A percentile compares a stretch with the other conserved stretches of the same genome.
These are phyloP conservation scores for Ailurus styani DNA, from an alignment of 2,113 vertebrate genomes.

Conservation along the genomic window DNA sequence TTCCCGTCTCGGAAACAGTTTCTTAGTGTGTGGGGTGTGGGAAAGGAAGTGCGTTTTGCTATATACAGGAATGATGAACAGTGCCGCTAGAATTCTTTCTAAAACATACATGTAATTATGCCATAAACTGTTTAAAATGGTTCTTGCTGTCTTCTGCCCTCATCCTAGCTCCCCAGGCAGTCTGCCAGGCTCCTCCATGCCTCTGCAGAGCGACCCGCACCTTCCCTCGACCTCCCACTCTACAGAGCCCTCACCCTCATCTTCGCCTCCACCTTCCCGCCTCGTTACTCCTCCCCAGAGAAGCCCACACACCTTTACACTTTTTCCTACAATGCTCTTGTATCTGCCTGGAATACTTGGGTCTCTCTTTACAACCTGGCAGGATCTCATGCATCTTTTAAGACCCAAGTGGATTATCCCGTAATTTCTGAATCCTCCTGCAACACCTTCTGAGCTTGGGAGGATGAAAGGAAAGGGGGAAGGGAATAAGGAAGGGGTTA, in stretches of 20 bases:
- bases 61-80: background rate
- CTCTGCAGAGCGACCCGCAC: too few relatives aligned
- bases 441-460: background rate
- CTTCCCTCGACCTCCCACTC: background rate
- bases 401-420: background rate
- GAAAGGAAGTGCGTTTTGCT: background rate
- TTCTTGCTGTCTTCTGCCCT: background rate
- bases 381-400: background rate
- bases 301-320: background rate
- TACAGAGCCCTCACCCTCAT: rapidly evolving
- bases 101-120: background rate
- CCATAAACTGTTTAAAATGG: background rate
- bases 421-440: background rate
- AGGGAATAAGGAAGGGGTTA: background rate
- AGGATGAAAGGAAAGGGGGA: background rate
- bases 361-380: background rate
- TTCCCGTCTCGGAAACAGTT: conserved; percentile 11
- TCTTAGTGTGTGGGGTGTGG: background rate
- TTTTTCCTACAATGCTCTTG: background rate
- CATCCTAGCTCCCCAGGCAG: background rate
- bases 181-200: too few relatives aligned
- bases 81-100: background rate
- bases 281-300: background rate
- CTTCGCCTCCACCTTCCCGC: background rate
- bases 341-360: background rate